Conservation (phyloP, 2,113 vertebrate species). For the Cariama cristata region DNA sequence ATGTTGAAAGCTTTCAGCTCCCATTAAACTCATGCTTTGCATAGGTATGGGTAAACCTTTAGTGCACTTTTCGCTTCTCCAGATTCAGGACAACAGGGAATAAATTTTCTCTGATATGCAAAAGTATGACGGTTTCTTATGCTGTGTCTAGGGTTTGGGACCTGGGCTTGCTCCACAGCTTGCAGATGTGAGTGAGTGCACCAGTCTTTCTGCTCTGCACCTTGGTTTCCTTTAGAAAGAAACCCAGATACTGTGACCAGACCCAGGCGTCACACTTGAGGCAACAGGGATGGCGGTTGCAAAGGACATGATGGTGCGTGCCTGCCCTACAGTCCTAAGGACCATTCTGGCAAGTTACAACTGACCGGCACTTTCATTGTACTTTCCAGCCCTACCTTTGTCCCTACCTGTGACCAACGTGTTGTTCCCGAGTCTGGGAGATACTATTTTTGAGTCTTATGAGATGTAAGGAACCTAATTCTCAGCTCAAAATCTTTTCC, state of each 20-base stretch:
- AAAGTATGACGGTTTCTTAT: not conserved
- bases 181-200: not conserved
- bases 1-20: conserved; percentile 51
- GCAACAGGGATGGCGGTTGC: not conserved
- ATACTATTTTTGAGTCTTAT: not conserved
- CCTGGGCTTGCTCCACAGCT: not conserved
- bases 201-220: not conserved
- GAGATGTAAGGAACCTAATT: not conserved
- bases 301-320: not conserved
- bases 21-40: conserved; percentile 51
- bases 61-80: conserved; percentile 34
- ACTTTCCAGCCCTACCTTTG: not conserved
- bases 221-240: not conserved
- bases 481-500: not conserved
- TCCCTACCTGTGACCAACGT: not conserved
- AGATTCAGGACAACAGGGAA: not conserved
- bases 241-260: not conserved
- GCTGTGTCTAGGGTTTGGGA: not conserved
- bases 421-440: not conserved
- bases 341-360: not conserved
- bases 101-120: not conserved
- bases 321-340: not conserved
- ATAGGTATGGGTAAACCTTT: conserved; percentile 27
- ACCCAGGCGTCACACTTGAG: not conserved
- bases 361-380: not conserved